Conservation (phyloP, 2,113 vertebrate genomes). For the Paratilapia polleni region DNA sequence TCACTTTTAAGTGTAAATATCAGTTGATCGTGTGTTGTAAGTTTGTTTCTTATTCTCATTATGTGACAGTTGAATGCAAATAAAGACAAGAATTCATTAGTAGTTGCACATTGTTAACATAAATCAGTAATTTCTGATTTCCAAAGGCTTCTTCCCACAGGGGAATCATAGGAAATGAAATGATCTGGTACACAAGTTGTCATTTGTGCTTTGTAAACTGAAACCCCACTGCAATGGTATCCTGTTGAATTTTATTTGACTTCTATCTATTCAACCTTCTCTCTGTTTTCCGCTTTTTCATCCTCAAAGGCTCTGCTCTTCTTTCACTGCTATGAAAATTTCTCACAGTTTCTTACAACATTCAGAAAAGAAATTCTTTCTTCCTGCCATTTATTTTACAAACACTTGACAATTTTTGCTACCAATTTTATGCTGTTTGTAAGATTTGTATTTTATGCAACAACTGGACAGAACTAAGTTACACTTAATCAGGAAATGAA, state of each 20-base stretch:
- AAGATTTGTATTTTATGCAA: constrained; percentile 22
- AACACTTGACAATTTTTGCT: constrained; percentile 3
- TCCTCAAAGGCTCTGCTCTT: constrained; percentile 1
- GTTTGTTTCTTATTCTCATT: constrained; percentile 29
- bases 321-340: not conserved
- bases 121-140: constrained; percentile 63
- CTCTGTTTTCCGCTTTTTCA: constrained; percentile 2
- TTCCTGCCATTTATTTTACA: constrained; percentile 18
- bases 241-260: constrained; percentile 65
- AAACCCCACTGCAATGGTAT: constrained; percentile 54
- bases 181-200: constrained; percentile 67
- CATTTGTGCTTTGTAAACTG: constrained; percentile 61
- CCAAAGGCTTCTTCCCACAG: constrained; percentile 49
- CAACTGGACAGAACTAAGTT: not conserved
- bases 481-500: constrained; percentile 1
- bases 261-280: constrained; percentile 35
- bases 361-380: constrained; percentile 15
- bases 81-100: constrained; percentile 66
- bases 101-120: constrained; percentile 71
- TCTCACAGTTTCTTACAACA: not conserved
- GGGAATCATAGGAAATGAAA: constrained; percentile 64
- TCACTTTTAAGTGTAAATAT: constrained; percentile 6
- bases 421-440: constrained; percentile 14
- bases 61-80: constrained; percentile 55
- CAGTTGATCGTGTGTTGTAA: not conserved